Conservation (phyloP, 2,113 vertebrate genomes). For the Corydoras maculifer region DNA sequence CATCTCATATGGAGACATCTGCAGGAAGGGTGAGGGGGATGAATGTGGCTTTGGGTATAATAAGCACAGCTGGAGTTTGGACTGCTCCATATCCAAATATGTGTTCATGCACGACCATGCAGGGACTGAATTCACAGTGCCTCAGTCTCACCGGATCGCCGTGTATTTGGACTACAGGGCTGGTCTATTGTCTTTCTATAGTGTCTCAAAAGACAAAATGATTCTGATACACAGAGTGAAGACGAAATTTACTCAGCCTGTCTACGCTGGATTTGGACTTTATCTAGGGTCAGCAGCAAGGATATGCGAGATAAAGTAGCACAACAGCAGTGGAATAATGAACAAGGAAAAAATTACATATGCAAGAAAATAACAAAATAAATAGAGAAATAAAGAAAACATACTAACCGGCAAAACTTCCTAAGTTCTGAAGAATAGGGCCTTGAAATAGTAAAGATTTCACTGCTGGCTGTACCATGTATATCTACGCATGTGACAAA, state of each 20-base stretch:
- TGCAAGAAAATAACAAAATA: neutral
- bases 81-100: constrained; percentile 22
- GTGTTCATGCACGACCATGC: constrained; percentile 7
- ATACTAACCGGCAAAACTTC: neutral
- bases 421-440: too few species aligned
- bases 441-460: too few species aligned
- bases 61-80: constrained; percentile 33
- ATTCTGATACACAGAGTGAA: constrained; percentile 27
- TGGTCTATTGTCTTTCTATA: constrained; percentile 35
- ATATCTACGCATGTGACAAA: too few species aligned
- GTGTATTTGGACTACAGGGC: constrained; percentile 34
- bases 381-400: neutral
- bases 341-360: neutral
- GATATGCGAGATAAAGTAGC: constrained; percentile 4
- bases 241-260: constrained; percentile 15
- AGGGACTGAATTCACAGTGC: neutral
- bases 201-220: constrained; percentile 24
- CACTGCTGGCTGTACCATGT: too few species aligned
- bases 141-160: constrained; percentile 22
- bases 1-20: constrained; percentile 28
- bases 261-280: constrained; percentile 32
- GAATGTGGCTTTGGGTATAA: constrained; percentile 36
- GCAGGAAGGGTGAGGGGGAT: constrained; percentile 8
- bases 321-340: neutral
- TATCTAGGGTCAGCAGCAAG: constrained; percentile 8